These are phyloP conservation scores for Drosophila bipectinata DNA, from an alignment of 1,140 invertebrate species.

Conservation along the genomic window DNA sequence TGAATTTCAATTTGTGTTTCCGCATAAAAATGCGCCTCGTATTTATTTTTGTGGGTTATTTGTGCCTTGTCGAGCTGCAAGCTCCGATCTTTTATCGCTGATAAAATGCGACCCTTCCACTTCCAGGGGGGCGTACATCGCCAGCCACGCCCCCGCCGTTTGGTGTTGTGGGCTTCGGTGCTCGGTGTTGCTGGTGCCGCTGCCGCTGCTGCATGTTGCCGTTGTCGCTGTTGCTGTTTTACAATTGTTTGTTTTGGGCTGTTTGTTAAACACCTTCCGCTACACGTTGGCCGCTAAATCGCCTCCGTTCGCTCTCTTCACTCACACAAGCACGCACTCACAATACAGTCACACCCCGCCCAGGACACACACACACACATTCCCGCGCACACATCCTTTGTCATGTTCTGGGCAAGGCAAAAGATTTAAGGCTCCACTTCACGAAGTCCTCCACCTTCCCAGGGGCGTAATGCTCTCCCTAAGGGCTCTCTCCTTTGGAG, in stretches of 20 bases:
- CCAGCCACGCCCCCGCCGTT: slow-evolving; percentile 56
- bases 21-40: slow-evolving; percentile 71
- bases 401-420: slow-evolving; percentile 69
- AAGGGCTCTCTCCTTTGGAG: too few relatives aligned
- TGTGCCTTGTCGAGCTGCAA: slow-evolving; percentile 40
- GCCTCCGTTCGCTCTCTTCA: slow-evolving; percentile 50
- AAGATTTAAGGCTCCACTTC: slow-evolving; percentile 69
- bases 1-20: slow-evolving; percentile 83
- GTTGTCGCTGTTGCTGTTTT: slow-evolving; percentile 66
- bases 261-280: slow-evolving; percentile 83
- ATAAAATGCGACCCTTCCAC: slow-evolving; percentile 61
- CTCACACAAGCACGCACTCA: background rate
- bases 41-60: slow-evolving; percentile 73
- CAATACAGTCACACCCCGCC: slow-evolving; percentile 7
- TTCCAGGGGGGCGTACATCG: slow-evolving; percentile 51
- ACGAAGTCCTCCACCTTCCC: background rate
- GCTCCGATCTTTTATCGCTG: slow-evolving; percentile 74
- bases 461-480: background rate
- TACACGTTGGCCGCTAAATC: slow-evolving; percentile 69
- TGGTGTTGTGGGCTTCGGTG: slow-evolving; percentile 16
- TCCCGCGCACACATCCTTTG: slow-evolving; percentile 70
- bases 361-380: slow-evolving; percentile 15
- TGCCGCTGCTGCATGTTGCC: slow-evolving; percentile 27
- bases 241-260: slow-evolving; percentile 80
- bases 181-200: slow-evolving; percentile 16